Evolutionary conservation across 2,113 vertebrate genomes (phyloP), one percentile per base, ranked within the genome.

Genomic region (Phalacrocorax aristotelis): DNA sequence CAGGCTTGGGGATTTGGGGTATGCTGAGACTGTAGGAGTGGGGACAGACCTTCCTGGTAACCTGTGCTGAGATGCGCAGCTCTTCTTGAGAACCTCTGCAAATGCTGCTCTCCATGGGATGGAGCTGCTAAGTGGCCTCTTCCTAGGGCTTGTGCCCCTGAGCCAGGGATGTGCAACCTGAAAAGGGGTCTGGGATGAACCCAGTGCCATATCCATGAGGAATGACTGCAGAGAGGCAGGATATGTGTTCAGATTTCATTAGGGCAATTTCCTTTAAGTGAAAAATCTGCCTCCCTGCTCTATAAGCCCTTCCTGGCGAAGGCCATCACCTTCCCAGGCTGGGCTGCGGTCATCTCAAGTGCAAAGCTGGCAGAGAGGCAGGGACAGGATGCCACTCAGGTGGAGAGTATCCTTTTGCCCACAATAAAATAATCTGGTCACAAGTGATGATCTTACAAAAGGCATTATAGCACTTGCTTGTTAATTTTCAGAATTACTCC

Each of bases 71-170:
- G 34, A 2, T 8, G 32, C 61, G 66, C 34, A 46, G 61, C 4
- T 71, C 23, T 64, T 12, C 42, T 26, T 3, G 60, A 32, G n/a
- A 49, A 7, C 4, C 13, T 2, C 6, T 1, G 1, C 8, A 7
- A 34, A 18, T 2, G 10, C 62, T 0, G 1, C 40, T 13, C 27
- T 44, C 49, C 2, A 19, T 7, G 23, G 15, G n/a, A 29, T 0
- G 7, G 60, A 5, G 16, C 54, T n/a, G 76, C 82, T 29, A 46
- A 46, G 82, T 57, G 32, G 46, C 12, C 42, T 7, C 54, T 29
- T 48, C 42, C 58, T 19, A 6, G 69, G 8, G 16, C 8, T n/a
- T 1, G 0, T 4, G 46, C 32, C 32, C 69, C 46, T 52, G 46
- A 27, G 66, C 6, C 36, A 11, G 65, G 60, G 55, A 20, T 58